These are phyloP conservation scores for Pantherophis vulpinus DNA, from an alignment of 2,797 vertebrate species.

Conservation along the genomic window DNA sequence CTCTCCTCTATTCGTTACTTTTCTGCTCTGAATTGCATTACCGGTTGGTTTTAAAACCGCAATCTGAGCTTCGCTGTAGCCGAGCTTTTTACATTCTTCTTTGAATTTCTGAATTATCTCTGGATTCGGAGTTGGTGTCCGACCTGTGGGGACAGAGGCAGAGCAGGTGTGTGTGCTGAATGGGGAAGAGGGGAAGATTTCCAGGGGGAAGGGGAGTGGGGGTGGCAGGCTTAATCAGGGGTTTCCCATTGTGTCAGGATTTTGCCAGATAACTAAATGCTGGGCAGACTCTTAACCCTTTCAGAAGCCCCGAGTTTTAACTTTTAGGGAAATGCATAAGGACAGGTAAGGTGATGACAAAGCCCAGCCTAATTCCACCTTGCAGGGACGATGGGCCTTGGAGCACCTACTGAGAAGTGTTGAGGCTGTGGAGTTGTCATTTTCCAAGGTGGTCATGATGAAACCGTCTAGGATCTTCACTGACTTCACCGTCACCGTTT, in stretches of 20 bases:
- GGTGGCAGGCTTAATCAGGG: neutral
- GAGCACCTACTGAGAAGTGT: neutral
- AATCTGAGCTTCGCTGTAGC: neutral
- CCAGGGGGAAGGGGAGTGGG: too few relatives aligned
- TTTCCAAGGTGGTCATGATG: fast-evolving
- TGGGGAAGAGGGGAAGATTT: neutral
- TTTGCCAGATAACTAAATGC: neutral
- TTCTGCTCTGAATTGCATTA: neutral
- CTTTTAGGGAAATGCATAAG: neutral
- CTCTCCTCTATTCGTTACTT: neutral
- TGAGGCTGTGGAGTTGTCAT: fast-evolving
- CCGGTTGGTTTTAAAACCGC: neutral
- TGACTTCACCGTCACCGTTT: neutral
- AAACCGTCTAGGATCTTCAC: fast-evolving
- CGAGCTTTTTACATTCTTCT: neutral
- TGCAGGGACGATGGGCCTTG: neutral
- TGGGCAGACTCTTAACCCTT: neutral
- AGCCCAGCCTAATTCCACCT: neutral
- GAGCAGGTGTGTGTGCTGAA: too few relatives aligned
- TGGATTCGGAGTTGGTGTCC: neutral
- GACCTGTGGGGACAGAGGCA: neutral
- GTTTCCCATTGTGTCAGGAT: neutral
- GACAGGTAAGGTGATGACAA: neutral
- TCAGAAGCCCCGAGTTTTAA: neutral
- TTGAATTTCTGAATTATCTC: neutral